Evolutionary conservation across 2,797 vertebrate species (phyloP).

Genomic region (Muscicapa comitata): DNA sequence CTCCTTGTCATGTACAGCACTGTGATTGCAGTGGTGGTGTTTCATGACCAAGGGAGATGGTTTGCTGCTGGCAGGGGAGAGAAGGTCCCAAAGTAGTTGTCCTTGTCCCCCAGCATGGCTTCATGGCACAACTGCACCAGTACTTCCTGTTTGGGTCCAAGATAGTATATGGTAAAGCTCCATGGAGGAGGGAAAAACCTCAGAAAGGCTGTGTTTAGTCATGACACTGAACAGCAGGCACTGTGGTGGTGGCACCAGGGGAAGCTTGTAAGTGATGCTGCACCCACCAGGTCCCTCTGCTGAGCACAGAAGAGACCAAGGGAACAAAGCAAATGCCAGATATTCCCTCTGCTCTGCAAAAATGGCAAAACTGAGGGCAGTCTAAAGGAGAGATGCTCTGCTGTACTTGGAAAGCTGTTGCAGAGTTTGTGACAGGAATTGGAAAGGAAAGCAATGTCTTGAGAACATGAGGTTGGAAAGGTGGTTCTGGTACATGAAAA

Average conservation of each 20-base stretch:
- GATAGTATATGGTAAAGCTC: background rate
- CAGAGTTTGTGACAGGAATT: background rate
- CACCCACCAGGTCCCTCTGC: background rate
- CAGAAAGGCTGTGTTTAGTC: background rate
- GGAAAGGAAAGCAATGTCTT: background rate
- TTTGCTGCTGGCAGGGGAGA: background rate
- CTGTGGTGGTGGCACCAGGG: accelerated
- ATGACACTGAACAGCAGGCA: background rate
- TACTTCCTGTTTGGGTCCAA: accelerated
- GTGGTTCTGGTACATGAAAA: background rate
- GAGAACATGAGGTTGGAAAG: background rate
- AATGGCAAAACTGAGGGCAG: background rate
- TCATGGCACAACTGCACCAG: background rate
- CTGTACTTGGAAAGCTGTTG: background rate
- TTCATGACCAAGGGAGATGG: background rate
- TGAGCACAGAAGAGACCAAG: background rate
- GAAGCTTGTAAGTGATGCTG: background rate
- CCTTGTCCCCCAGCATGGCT: accelerated
- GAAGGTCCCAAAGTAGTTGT: background rate
- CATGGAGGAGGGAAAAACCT: accelerated
- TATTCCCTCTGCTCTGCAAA: background rate
- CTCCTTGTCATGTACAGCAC: accelerated
- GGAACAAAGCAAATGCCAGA: background rate
- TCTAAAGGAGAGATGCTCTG: background rate
- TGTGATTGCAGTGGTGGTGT: accelerated